Conservation (phyloP, 2,113 vertebrate species). For the Octodon degus region DNA sequence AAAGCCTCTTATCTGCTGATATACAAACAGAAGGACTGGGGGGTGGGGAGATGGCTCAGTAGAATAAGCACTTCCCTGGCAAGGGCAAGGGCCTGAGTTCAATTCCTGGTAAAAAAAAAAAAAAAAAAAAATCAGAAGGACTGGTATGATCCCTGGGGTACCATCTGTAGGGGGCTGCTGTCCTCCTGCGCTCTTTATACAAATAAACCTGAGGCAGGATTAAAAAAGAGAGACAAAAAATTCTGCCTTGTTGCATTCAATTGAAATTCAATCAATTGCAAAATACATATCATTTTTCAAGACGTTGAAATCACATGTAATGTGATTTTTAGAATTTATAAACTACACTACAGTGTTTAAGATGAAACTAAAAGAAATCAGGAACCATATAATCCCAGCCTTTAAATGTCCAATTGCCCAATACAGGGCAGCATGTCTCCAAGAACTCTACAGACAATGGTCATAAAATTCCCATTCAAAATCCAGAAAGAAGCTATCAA, state of each 20-base stretch:
- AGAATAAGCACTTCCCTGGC: no score
- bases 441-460: not conserved
- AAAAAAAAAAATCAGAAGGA: no score
- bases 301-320: not conserved
- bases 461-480: not conserved
- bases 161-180: no score
- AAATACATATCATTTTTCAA: not conserved
- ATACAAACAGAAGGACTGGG: no score
- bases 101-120: no score
- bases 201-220: no score
- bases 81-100: no score
- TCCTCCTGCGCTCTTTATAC: no score
- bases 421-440: not conserved
- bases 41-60: no score
- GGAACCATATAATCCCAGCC: not conserved
- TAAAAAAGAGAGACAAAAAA: not conserved
- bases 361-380: conserved; percentile 12
- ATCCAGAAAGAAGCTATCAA: no score
- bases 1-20: no score
- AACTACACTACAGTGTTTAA: not conserved
- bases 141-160: no score
- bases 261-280: not conserved
- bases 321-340: not conserved
- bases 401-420: not conserved
- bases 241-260: not conserved